Evolutionary conservation across 2,888 invertebrate species (phyloP), one percentile per base, ranked within the genome.

Genomic region (Sesia bembeciformis): DNA sequence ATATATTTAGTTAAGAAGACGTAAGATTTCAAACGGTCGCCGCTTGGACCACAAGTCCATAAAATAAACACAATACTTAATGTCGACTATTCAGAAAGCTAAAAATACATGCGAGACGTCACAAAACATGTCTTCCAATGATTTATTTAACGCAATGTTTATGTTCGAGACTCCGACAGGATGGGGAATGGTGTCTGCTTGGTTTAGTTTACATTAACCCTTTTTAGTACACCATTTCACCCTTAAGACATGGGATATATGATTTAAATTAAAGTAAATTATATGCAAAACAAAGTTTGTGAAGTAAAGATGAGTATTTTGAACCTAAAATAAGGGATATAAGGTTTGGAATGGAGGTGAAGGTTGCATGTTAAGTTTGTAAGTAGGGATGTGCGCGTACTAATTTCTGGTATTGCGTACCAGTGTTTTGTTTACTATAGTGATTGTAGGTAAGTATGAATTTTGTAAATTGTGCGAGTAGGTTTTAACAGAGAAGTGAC

Each of bases 61-160:
- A 73, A 76, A 73, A 73, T 68, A 76, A 73, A 71, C 72, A 70
- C 66, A 59, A 60, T 62, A 60, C 63, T 67, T 58, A 55, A 57
- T 55, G n/a, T 6, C 6, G 8, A 42, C 40, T 40, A 7, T 46
- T 38, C 40, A 40, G 54, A 46, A 60, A 66, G 62, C 70, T 74
- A 75, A 76, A 79, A 78, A 77, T 75, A 78, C 68, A 69, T 39
- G 55, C 7, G 52, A 52, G 65, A 67, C 67, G 75, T 74, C 76
- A 75, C 77, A 74, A 73, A 73, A 76, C 79, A 76, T 78, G 78
- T 78, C 76, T 64, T 74, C 74, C 64, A 72, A 81, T 85, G 86
- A 85, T 86, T 85, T 86, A 86, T 82, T 79, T 81, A 79, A 79
- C 80, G 74, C 75, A 68, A 78, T 84, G 83, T 84, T 84, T 84